phyloP scores from a whole-genome alignment of 1,140 invertebrate species.

The Gyrodactylus salaris region DNA sequence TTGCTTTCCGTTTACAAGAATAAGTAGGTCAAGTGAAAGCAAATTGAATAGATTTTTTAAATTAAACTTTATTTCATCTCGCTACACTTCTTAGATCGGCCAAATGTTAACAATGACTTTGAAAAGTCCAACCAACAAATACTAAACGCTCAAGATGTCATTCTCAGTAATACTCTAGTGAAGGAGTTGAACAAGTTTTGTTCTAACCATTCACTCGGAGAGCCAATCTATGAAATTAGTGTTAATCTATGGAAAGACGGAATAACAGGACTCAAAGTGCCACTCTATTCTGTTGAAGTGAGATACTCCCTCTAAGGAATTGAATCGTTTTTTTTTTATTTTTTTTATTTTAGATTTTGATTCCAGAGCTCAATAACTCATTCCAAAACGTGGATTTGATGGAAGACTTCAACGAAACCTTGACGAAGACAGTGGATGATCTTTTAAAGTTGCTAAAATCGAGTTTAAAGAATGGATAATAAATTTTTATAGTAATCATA shows the following conservation, averaged over 20 bases:
- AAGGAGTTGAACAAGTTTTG: background rate
- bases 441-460: too few species aligned
- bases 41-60: too few species aligned
- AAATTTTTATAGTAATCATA: too few species aligned
- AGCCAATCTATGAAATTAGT: background rate
- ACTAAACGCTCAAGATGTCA: background rate
- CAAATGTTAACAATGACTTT: background rate
- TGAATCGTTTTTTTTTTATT: background rate
- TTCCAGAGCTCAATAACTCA: background rate
- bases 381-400: background rate
- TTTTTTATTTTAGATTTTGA: background rate
- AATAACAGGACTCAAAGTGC: background rate
- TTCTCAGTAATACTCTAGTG: background rate
- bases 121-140: background rate
- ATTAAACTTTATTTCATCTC: background rate
- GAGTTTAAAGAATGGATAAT: too few species aligned
- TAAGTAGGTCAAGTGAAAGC: too few species aligned
- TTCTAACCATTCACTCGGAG: background rate
- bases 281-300: background rate
- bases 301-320: background rate
- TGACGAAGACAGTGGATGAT: too few species aligned
- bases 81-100: background rate
- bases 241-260: background rate
- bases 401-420: slow-evolving; percentile 17
- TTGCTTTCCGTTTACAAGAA: too few species aligned